Evolutionary conservation across 2,113 vertebrate species (phyloP).

Genomic region (Menidia beryllina): DNA sequence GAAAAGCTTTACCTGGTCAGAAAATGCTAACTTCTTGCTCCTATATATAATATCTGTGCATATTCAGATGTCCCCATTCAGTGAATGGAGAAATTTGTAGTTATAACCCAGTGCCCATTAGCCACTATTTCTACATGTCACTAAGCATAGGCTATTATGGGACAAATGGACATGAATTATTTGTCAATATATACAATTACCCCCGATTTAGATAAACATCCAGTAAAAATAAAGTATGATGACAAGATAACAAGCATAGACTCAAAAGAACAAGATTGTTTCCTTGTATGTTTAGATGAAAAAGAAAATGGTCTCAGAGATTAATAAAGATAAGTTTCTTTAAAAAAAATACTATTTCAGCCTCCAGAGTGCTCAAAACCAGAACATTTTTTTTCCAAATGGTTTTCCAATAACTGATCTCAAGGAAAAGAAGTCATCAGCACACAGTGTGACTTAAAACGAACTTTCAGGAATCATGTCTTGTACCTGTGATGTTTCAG

Average conservation of each 20-base stretch:
- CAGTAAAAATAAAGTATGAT: neutral
- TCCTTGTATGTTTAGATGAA: conserved; percentile 12
- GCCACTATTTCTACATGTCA: too few relatives aligned
- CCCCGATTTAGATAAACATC: too few relatives aligned
- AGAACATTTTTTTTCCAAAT: too few relatives aligned
- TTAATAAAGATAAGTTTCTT: conserved; percentile 10
- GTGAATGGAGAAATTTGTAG: too few relatives aligned
- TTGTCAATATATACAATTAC: too few relatives aligned
- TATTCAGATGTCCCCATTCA: too few relatives aligned
- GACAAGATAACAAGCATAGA: neutral
- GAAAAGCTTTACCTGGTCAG: too few relatives aligned
- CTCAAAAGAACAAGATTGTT: conserved; percentile 12
- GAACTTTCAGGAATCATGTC: neutral
- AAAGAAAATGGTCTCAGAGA: conserved; percentile 16
- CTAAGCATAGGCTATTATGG: too few relatives aligned
- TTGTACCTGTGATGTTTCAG: conserved; percentile 61
- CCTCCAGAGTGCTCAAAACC: neutral
- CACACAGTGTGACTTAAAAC: neutral
- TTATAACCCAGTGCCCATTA: too few relatives aligned
- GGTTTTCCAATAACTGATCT: neutral
- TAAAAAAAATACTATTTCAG: neutral
- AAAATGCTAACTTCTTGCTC: too few relatives aligned
- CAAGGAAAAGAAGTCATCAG: neutral
- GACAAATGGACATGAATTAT: too few relatives aligned
- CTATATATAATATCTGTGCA: too few relatives aligned